Evolutionary conservation across 2,888 invertebrate genomes (phyloP).

Genomic region (Invenusta paracnida): DNA sequence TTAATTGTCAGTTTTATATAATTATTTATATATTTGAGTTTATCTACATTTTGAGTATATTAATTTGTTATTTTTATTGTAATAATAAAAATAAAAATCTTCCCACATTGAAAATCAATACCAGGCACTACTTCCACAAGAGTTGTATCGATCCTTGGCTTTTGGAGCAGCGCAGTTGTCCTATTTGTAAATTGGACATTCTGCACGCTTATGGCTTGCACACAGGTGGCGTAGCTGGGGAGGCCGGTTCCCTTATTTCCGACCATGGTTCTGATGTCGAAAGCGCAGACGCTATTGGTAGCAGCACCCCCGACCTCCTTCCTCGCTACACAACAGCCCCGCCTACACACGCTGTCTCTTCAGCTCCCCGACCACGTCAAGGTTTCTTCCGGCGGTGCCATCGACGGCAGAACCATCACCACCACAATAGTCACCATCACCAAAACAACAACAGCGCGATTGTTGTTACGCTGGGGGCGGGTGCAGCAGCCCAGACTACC

Average conservation of each 20-base stretch:
- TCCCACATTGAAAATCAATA: too few species aligned
- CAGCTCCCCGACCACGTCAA: neutral
- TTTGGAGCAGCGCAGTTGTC: slow-evolving; percentile 85
- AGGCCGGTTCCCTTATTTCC: slow-evolving; percentile 18
- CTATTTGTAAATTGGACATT: slow-evolving; percentile 94
- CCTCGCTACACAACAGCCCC: neutral
- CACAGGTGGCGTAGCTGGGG: slow-evolving; percentile 46
- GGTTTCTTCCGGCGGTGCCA: neutral
- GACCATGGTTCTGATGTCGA: slow-evolving; percentile 37
- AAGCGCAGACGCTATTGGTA: neutral
- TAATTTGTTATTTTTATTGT: too few species aligned
- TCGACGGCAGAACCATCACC: neutral
- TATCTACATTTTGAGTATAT: too few species aligned
- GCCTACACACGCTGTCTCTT: neutral
- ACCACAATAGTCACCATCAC: neutral
- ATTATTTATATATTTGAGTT: too few species aligned
- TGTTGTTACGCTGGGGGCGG: too few species aligned
- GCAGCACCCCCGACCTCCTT: neutral
- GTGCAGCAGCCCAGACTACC: too few species aligned
- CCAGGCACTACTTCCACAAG: slow-evolving; percentile 89
- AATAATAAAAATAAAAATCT: too few species aligned
- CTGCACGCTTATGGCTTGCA: slow-evolving; percentile 67
- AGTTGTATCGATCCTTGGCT: slow-evolving; percentile 92
- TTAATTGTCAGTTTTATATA: too few species aligned
- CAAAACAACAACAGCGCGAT: neutral